Base-by-base conservation (phyloP, 1,140 invertebrate genomes). In the Rhagoletis pomonella region DNA sequence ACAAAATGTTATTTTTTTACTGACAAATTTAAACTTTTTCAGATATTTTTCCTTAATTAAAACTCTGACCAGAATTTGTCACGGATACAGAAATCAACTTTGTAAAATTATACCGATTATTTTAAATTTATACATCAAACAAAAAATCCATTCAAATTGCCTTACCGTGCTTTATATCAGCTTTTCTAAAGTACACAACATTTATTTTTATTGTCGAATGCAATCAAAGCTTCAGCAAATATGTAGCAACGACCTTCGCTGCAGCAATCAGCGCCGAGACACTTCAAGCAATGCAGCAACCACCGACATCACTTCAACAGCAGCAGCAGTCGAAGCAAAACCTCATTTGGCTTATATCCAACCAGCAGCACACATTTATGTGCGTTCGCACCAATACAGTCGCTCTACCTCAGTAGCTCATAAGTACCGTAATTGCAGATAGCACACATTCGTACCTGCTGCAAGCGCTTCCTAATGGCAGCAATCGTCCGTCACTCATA, bases 201-300 rank as follows among this genome's bases (percentile, higher is more conserved):
- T n/a, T n/a, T n/a, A n/a, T n/a, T 55, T 9, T 55, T 55, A 55
- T 6, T 29, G 19, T 14, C 64, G 10, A 29, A 29, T 10, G 7
- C 42, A 73, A 73, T 73, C 17, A 4, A n/a, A 47, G 42, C 39
- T 7, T 42, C 5, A 44, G 19, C 65, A 69, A 5, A 69, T 69
- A n/a, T n/a, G n/a, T 69, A 44, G 65, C 29, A 44, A 73, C 67
- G 67, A 73, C 67, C 67, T 73, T 73, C 65, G 39, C 10, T 47
- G 39, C 67, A 17, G 39, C 67, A 73, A n/a, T 47, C 67, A 73
- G 17, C 9, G 14, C 39, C 39, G 60, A 73, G 39, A 73, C 17
- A 73, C 67, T 73, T 47, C 3, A 47, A 47, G 12, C 39, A 44
- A 73, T 10, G 42, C 39, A 73, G 39, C 42, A 73, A 47, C 67